Evolutionary conservation across 2,113 vertebrate genomes (phyloP).

Genomic region (Bombycilla garrulus): DNA sequence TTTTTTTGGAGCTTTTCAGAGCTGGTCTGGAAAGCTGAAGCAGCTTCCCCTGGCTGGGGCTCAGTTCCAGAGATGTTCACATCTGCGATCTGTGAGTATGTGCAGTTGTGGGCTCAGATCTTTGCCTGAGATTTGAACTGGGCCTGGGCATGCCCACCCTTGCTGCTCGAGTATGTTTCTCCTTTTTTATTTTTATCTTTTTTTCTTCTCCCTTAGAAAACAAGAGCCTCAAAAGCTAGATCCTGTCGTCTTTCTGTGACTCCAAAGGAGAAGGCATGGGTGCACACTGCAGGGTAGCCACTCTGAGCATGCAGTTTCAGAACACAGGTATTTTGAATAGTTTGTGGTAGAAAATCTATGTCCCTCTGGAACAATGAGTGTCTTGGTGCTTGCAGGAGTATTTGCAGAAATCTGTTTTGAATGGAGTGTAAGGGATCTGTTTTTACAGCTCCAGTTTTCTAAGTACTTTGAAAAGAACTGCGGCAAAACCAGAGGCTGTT

Average conservation of each 20-base stretch:
- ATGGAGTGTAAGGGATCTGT: neutral
- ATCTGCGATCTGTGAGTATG: neutral
- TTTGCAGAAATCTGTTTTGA: neutral
- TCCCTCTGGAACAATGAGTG: neutral
- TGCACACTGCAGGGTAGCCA: neutral
- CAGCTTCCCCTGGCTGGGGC: neutral
- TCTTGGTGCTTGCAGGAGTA: neutral
- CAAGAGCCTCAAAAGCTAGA: constrained; percentile 30
- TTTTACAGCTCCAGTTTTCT: neutral
- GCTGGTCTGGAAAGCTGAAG: neutral
- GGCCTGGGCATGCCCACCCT: neutral
- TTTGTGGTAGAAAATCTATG: neutral
- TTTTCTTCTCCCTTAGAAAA: constrained; percentile 6
- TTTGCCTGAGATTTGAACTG: neutral
- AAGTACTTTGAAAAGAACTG: neutral
- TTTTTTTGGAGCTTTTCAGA: constrained; percentile 14
- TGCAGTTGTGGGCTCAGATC: neutral
- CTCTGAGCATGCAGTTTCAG: neutral
- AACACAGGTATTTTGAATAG: constrained; percentile 32
- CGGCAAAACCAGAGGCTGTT: neutral
- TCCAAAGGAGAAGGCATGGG: constrained; percentile 18
- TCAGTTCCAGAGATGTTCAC: neutral
- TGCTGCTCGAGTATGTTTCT: neutral
- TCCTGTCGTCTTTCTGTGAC: neutral
- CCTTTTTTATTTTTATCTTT: neutral